Conservation (phyloP, 2,888 invertebrate species). For the Bembecia ichneumoniformis region DNA sequence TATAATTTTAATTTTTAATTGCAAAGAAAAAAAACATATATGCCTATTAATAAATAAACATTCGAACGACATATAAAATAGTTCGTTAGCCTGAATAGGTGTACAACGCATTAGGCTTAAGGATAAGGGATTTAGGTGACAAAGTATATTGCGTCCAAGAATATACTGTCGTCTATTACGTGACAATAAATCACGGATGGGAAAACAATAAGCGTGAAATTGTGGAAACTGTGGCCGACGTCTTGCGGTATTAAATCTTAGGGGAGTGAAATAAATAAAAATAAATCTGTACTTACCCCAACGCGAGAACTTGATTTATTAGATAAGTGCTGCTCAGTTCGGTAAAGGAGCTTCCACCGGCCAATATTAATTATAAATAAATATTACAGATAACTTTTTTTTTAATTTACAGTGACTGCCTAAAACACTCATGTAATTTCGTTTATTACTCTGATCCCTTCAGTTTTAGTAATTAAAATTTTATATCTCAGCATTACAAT, state of each 20-base stretch:
- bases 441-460: too few species aligned
- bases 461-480: too few species aligned
- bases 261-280: slow-evolving; percentile 72
- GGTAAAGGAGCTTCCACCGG: slow-evolving; percentile 16
- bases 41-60: not conserved
- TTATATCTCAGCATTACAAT: too few species aligned
- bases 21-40: not conserved
- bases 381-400: slow-evolving; percentile 18
- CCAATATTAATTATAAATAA: slow-evolving; percentile 40
- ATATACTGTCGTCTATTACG: slow-evolving; percentile 67
- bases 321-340: slow-evolving; percentile 20
- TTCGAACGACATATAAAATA: not conserved
- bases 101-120: slow-evolving; percentile 54
- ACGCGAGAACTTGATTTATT: slow-evolving; percentile 64
- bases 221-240: slow-evolving; percentile 68
- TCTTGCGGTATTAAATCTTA: slow-evolving; percentile 66
- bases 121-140: slow-evolving; percentile 68
- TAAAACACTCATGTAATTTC: too few species aligned
- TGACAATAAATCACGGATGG: slow-evolving; percentile 69
- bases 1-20: not conserved
- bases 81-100: not conserved
- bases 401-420: too few species aligned
- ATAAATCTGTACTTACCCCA: slow-evolving; percentile 61
- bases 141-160: slow-evolving; percentile 68
- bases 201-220: slow-evolving; percentile 74